Base-by-base conservation (phyloP, 2,113 vertebrate species). In the Megaceryle maxima region DNA sequence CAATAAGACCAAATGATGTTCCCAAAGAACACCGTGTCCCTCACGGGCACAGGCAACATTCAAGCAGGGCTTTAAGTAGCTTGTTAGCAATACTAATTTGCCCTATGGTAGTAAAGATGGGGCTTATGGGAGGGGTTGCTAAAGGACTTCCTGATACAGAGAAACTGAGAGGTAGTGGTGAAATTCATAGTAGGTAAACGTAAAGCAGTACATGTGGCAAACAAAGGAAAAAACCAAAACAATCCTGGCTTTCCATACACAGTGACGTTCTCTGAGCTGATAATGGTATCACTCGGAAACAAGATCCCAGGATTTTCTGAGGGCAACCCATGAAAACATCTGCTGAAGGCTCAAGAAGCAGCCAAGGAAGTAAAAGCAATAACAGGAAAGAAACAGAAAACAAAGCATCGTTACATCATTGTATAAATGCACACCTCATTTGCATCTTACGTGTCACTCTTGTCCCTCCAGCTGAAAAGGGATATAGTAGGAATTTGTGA, bases 31-130 rank as follows among this genome's bases (percentile, higher is more conserved):
- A 31, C 63, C 31, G 16, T 41, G 59, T 20, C 37, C 37, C 53
- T n/a, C 3, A 1, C 25, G 50, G 25, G 44, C 9, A 0, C 4
- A 8, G 6, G 11, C 31, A 46, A 9, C 18, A 43, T 41, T 51
- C 66, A 59, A 78, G n/a, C 3, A 2, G 63, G 24, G 13, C n/a
- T 73, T 59, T 21, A 64, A 28, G 15, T 13, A 70, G 63, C 59
- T 53, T 62, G 29, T 33, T 35, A 70, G 69, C 73, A 83, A 63
- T 5, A n/a, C 6, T 63, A 29, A 67, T 88, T 24, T 75, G 48
- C 43, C 31, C 17, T 0, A 0, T 59, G 6, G 41, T 21, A 78
- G 29, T 26, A 77, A 80, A 92, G 67, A 74, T 2, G 92, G n/a
- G 22, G 18, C 11, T 87, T 60, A 53, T 5, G 9, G 79, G 6